These are phyloP conservation scores for Mercenaria mercenaria DNA, from an alignment of 1,140 invertebrate species.

Conservation along the genomic window DNA sequence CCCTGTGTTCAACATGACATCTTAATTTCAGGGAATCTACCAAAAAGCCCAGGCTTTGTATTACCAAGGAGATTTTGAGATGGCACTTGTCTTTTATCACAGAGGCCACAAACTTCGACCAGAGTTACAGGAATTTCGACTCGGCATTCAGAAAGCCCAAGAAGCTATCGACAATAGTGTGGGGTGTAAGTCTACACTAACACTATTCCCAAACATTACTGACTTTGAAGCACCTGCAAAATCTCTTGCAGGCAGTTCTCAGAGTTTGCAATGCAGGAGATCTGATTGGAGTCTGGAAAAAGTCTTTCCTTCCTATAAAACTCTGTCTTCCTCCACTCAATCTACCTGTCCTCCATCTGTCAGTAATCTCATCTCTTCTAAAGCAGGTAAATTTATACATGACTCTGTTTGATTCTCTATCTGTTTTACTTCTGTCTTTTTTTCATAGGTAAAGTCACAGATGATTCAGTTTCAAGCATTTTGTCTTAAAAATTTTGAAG, in stretches of 20 bases:
- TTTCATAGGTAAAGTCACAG: not conserved
- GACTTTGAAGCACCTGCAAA: not conserved
- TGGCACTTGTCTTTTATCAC: conserved; percentile 96
- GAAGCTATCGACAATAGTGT: conserved; percentile 97
- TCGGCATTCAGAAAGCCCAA: conserved; percentile 97
- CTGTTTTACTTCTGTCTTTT: not conserved
- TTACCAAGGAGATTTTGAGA: conserved; percentile 96
- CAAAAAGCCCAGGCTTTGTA: conserved; percentile 98
- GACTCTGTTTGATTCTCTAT: not conserved
- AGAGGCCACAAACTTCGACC: conserved; percentile 94
- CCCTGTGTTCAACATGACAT: no score
- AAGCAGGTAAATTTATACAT: conserved; percentile 1
- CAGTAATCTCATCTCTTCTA: conserved; percentile 9
- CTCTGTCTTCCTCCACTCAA: not conserved
- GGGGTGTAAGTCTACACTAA: conserved; percentile 87
- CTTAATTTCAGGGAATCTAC: conserved; percentile 90
- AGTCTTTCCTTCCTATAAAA: conserved; percentile 10
- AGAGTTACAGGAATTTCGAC: conserved; percentile 94
- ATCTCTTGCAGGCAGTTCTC: not conserved
- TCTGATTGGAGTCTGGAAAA: conserved; percentile 46
- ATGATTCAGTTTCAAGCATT: no score
- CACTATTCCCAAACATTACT: not conserved
- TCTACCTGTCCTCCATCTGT: not conserved
- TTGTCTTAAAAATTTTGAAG: no score
- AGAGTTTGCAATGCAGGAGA: not conserved